Base-by-base conservation (phyloP, 2,797 vertebrate species). In the Enteromius paludinosus region DNA sequence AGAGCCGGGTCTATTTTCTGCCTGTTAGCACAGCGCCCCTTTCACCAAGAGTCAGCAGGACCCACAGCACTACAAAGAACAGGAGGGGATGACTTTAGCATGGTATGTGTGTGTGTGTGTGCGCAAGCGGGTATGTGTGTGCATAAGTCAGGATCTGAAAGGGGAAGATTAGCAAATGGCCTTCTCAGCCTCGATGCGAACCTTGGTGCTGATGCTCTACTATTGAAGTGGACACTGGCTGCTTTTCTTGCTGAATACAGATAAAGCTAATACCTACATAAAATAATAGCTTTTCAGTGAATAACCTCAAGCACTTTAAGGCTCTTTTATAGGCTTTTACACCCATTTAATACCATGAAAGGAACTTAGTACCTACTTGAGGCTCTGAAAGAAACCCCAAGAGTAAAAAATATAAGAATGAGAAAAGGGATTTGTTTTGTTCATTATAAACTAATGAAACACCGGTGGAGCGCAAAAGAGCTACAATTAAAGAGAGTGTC, bases 1-100 rank as follows among this genome's bases (percentile, higher is more conserved):
- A 90, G 87, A 83, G 72, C 83, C 33, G 91, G 90, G 87, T 89
- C 89, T 91, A 94, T 95, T 94, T 94, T 93, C 92, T 92, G 93
- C 93, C 89, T 94, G 92, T 94, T 94, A 94, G 30, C 64, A 79
- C 86, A 78, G 69, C 62, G 79, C 85, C 86, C 73, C 65, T 83
- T 54, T 87, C 72, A 80, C 74, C 69, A 64, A 79, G 83, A 87
- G 87, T 88, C 88, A 89, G 88, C 86, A 84, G 79, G 87, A 89
- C 82, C 80, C 62, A 41, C 30, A 64, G 64, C 64, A 84, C 78
- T 83, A 81, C 84, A 79, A 78, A 83, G 85, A 84, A 68, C 82
- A 78, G 85, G 79, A 85, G 72, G 79, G 65, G 81, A 81, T 73
- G 83, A 75, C 82, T 87, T 86, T 85, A 73, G 82, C 79, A 73